Percentiles rank a stretch among this genome's conserved stretches.
Conservation (phyloP, 2,797 vertebrate genomes). For the Apogon talboti region DNA sequence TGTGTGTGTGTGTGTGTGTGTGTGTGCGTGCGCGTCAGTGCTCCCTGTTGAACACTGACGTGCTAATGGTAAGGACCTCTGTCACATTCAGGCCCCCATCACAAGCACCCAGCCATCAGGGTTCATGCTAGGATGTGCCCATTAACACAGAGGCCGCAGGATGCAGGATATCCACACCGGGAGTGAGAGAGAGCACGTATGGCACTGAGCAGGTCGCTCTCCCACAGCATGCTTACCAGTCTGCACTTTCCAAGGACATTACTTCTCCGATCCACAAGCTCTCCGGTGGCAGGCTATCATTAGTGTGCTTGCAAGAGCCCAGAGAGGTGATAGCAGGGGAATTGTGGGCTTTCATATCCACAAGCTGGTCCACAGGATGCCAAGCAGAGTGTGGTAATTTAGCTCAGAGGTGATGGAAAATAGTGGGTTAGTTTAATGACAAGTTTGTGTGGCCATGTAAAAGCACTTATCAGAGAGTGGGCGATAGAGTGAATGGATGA, state of each 20-base stretch:
- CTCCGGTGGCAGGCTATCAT: constrained; percentile 84
- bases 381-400: constrained; percentile 79
- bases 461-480: constrained; percentile 78
- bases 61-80: constrained; percentile 68
- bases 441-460: constrained; percentile 81
- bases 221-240: constrained; percentile 62
- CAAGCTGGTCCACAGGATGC: constrained; percentile 77
- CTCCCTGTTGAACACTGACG: constrained; percentile 48
- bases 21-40: constrained; percentile 39
- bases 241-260: constrained; percentile 82
- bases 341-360: constrained; percentile 84
- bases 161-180: constrained; percentile 48
- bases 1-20: constrained; percentile 8
- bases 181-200: constrained; percentile 37
- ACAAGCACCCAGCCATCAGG: constrained; percentile 64
- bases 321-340: constrained; percentile 81
- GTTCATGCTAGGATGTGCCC: constrained; percentile 72
- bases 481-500: constrained; percentile 67
- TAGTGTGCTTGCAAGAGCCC: constrained; percentile 78
- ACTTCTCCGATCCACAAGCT: constrained; percentile 76
- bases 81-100: constrained; percentile 70
- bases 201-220: constrained; percentile 63
- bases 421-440: constrained; percentile 82
- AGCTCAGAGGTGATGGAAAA: constrained; percentile 81
- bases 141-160: constrained; percentile 66